These are phyloP conservation scores for Machaerirhynchus nigripectus DNA, from an alignment of 2,113 vertebrate genomes.

Conservation along the genomic window DNA sequence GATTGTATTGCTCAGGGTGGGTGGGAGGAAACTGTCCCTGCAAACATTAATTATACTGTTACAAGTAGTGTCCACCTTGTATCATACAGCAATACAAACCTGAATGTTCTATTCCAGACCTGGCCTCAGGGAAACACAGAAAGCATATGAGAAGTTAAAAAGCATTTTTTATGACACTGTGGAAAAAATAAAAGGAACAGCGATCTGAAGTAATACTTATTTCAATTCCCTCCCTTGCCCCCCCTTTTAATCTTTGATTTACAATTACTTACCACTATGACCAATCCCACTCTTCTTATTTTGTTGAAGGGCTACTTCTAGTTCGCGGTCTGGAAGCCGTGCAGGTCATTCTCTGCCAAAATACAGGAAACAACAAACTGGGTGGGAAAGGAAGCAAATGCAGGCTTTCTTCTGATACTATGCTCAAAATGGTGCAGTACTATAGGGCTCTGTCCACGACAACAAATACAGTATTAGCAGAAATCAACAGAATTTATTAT, in stretches of 20 bases:
- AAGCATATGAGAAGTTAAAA: not conserved
- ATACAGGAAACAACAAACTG: not conserved
- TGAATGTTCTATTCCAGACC: not conserved
- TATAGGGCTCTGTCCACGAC: not conserved
- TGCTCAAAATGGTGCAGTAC: not conserved
- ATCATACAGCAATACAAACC: not conserved
- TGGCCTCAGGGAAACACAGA: not conserved
- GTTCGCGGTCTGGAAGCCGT: not conserved
- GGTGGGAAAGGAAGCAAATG: not conserved
- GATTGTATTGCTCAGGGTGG: not conserved
- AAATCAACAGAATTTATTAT: not conserved
- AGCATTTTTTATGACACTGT: not conserved
- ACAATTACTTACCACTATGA: not conserved
- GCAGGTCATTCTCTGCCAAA: not conserved
- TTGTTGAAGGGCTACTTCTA: not conserved
- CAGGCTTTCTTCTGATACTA: not conserved
- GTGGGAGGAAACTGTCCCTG: not conserved
- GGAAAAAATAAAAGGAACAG: not conserved
- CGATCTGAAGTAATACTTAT: not conserved
- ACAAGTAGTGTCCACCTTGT: not conserved
- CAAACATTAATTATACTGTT: not conserved
- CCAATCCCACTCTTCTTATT: not conserved
- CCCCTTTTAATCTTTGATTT: not conserved
- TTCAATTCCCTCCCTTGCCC: not conserved
- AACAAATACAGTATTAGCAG: not conserved